Conservation (phyloP, 2,888 invertebrate genomes). For the Meiosimyza decipiens region DNA sequence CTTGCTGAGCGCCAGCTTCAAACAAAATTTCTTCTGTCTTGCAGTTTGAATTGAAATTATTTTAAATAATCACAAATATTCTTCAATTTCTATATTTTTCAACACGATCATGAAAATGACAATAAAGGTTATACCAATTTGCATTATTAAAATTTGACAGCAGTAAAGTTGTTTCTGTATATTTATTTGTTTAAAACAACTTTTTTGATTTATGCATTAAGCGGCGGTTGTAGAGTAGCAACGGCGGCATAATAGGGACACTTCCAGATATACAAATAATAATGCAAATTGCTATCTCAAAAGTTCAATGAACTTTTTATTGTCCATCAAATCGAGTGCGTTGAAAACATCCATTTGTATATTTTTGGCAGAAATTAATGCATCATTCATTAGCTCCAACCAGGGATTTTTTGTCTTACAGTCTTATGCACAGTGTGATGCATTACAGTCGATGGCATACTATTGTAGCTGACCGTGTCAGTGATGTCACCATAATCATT, state of each 20-base stretch:
- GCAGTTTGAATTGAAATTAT: no score
- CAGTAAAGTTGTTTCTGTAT: no score
- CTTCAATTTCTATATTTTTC: no score
- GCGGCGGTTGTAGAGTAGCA: no score
- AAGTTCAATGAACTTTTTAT: constrained; percentile 96
- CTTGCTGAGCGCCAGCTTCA: no score
- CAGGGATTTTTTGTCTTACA: constrained; percentile 85
- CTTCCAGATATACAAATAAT: constrained; percentile 99
- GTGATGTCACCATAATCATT: constrained; percentile 76
- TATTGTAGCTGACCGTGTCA: constrained; percentile 98
- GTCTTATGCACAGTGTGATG: constrained; percentile 95
- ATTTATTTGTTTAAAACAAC: not conserved
- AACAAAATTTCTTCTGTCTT: no score
- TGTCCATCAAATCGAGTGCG: constrained; percentile 99
- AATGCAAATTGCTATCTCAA: constrained; percentile 99
- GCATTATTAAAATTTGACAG: no score
- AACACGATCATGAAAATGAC: no score
- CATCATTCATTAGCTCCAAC: constrained; percentile 95
- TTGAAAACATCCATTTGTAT: constrained; percentile 99
- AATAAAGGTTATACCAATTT: no score
- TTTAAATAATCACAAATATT: no score
- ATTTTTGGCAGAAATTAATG: constrained; percentile 94
- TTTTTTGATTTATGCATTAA: constrained; percentile 11
- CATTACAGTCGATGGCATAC: constrained; percentile 98
- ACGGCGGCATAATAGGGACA: constrained; percentile 76